These are phyloP conservation scores for Macrotis lagotis DNA, from an alignment of 2,113 vertebrate genomes.

Conservation along the genomic window DNA sequence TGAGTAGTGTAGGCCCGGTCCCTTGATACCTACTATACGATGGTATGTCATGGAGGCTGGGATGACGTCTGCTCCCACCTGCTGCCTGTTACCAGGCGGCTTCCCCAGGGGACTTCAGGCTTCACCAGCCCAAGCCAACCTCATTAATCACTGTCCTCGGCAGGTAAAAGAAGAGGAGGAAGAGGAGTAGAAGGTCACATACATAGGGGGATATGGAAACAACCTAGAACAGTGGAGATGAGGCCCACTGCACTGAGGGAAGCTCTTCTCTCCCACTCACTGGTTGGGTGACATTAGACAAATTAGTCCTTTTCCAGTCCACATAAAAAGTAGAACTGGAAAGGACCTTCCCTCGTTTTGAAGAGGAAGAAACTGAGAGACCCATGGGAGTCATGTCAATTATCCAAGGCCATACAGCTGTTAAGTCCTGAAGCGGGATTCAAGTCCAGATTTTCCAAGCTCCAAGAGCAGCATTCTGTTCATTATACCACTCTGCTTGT, in stretches of 20 bases:
- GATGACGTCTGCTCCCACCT: not conserved
- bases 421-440: no score
- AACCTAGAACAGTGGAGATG: not conserved
- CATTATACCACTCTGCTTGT: no score
- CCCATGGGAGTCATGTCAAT: not conserved
- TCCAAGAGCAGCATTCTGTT: no score
- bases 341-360: not conserved
- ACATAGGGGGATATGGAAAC: no score
- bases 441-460: no score
- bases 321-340: not conserved
- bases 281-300: not conserved
- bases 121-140: not conserved
- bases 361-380: not conserved
- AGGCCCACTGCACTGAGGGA: not conserved
- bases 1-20: not conserved
- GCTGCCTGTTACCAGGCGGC: not conserved
- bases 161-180: not conserved
- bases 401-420: not conserved
- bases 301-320: not conserved
- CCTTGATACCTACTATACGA: not conserved
- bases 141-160: not conserved
- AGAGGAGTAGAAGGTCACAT: not conserved
- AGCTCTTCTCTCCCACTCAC: not conserved
- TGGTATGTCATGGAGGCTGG: not conserved
- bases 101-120: not conserved